Evolutionary conservation across 2,113 vertebrate genomes (phyloP).

Genomic region (Nothocercus nigrocapillus): DNA sequence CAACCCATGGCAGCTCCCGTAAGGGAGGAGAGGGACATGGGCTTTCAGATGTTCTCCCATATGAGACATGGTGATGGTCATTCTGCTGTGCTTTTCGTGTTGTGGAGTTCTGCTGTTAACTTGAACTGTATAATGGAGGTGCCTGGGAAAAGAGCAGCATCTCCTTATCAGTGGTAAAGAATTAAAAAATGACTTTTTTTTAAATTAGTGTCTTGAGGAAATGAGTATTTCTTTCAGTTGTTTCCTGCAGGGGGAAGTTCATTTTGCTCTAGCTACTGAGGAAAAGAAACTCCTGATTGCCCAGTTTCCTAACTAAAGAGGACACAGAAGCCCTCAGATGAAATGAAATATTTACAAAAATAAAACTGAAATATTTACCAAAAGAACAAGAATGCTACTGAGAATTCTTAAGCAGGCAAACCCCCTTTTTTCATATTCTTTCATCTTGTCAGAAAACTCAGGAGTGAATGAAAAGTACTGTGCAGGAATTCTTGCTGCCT

Average conservation of each 20-base stretch:
- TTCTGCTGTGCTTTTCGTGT: neutral
- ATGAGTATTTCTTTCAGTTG: neutral
- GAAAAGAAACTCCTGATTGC: neutral
- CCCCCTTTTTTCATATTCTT: neutral
- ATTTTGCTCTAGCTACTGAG: neutral
- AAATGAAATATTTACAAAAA: conserved; percentile 9
- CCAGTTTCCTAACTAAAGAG: neutral
- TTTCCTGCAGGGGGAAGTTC: neutral
- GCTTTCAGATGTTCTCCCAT: neutral
- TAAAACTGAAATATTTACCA: conserved; percentile 26
- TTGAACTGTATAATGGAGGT: neutral
- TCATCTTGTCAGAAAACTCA: neutral
- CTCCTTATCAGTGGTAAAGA: neutral
- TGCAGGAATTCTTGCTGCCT: neutral
- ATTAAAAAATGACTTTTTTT: neutral
- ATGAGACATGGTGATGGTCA: fast-evolving
- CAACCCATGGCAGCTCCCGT: neutral
- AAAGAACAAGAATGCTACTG: neutral
- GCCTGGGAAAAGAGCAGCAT: neutral
- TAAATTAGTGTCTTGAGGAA: neutral
- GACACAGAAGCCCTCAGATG: neutral
- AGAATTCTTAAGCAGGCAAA: neutral
- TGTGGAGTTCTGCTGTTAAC: neutral
- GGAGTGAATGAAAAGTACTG: neutral
- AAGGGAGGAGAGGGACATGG: neutral